Evolutionary conservation across 2,888 invertebrate genomes (phyloP).

Genomic region (Chymomyza fuscimana): DNA sequence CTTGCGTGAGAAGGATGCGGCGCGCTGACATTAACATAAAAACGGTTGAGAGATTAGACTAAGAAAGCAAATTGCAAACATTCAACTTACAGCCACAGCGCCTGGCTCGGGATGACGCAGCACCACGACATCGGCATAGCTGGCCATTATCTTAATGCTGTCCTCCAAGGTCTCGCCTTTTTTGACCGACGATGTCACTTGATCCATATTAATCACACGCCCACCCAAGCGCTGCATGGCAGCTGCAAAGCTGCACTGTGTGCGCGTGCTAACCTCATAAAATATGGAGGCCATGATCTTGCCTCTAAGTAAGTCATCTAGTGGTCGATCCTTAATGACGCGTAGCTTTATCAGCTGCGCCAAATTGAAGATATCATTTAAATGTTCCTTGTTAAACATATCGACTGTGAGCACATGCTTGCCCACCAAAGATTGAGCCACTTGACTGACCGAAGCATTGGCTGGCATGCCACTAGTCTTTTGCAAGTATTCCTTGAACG

Average conservation of each 20-base stretch:
- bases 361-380: constrained; percentile 96
- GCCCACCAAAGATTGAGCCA: constrained; percentile 82
- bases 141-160: constrained; percentile 91
- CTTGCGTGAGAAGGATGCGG: constrained; percentile 89
- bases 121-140: constrained; percentile 96
- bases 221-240: constrained; percentile 99
- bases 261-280: constrained; percentile 98
- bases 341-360: constrained; percentile 92
- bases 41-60: not conserved
- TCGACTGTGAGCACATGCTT: constrained; percentile 92
- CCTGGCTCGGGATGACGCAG: constrained; percentile 96
- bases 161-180: constrained; percentile 98
- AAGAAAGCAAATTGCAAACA: not conserved
- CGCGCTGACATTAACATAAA: constrained; percentile 82
- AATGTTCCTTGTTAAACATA: constrained; percentile 91
- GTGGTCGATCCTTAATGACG: constrained; percentile 89
- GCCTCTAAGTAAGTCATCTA: constrained; percentile 93
- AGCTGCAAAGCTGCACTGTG: constrained; percentile 96
- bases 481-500: constrained; percentile 79
- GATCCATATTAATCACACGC: constrained; percentile 93
- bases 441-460: constrained; percentile 76
- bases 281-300: constrained; percentile 98
- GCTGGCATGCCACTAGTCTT: constrained; percentile 77
- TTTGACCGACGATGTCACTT: constrained; percentile 93
- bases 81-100: constrained; percentile 88